Percentiles rank a stretch among this genome's conserved stretches.
Conservation (phyloP, 2,113 vertebrate genomes). For the Dryoscopus gambensis region DNA sequence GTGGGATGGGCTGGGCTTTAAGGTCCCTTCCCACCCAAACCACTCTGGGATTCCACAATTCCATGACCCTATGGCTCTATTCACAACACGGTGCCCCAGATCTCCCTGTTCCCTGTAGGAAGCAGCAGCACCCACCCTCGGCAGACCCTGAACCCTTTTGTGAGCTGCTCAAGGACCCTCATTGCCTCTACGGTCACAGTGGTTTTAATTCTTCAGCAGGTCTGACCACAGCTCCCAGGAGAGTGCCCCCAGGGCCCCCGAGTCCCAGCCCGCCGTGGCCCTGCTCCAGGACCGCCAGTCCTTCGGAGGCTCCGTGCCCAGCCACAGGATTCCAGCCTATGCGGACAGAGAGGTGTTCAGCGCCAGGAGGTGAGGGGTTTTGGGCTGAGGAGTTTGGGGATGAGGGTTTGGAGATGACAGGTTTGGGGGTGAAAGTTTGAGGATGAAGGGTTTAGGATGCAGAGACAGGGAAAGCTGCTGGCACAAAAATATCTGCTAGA, state of each 20-base stretch:
- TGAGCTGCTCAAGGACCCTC: background rate
- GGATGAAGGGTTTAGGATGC: background rate
- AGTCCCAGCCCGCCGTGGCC: background rate
- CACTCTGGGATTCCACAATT: background rate
- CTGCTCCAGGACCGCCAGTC: background rate
- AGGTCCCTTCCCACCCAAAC: background rate
- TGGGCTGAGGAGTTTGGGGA: background rate
- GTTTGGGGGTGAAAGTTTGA: too few species aligned
- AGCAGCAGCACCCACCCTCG: background rate
- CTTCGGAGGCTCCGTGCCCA: background rate
- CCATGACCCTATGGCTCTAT: rapidly evolving
- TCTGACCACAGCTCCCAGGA: background rate
- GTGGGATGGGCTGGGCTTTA: rapidly evolving
- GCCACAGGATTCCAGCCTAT: slow-evolving; percentile 16
- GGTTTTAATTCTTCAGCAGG: background rate
- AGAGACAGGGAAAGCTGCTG: background rate
- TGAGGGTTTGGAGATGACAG: too few species aligned
- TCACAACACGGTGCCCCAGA: background rate
- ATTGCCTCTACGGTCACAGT: background rate
- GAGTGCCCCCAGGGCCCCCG: background rate
- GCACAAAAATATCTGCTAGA: background rate
- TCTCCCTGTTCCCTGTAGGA: background rate
- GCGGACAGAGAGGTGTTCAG: slow-evolving; percentile 14
- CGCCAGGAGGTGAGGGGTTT: background rate
- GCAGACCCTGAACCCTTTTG: background rate